Conservation (phyloP, 2,888 invertebrate species). For the Drosophila picticornis region DNA sequence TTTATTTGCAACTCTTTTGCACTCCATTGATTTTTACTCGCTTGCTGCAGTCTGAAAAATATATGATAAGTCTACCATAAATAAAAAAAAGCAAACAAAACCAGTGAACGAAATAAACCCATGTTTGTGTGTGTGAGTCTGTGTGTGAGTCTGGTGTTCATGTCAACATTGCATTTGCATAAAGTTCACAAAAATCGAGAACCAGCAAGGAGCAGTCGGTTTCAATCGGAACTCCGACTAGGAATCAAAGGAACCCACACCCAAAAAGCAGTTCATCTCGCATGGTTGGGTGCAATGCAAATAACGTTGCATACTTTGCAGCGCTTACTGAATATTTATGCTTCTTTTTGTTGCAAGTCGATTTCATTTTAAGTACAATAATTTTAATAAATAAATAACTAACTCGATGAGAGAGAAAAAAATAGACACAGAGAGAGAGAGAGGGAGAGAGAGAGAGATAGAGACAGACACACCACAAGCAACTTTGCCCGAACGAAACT, state of each 20-base stretch:
- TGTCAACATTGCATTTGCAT: slow-evolving; percentile 77
- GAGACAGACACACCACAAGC: slow-evolving; percentile 45
- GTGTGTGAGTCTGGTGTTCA: slow-evolving; percentile 27
- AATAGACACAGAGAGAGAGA: rapidly evolving
- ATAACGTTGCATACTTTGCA: slow-evolving; percentile 61
- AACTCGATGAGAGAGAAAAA: not conserved
- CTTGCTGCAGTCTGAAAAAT: slow-evolving; percentile 38
- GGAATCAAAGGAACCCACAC: slow-evolving; percentile 7
- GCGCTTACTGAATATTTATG: slow-evolving; percentile 25
- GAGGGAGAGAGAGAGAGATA: not conserved
- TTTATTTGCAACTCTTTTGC: slow-evolving; percentile 46
- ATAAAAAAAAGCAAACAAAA: slow-evolving; percentile 17
- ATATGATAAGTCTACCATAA: slow-evolving; percentile 45
- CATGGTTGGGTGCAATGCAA: slow-evolving; percentile 20
- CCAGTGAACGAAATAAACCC: slow-evolving; percentile 31
- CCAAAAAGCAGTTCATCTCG: slow-evolving; percentile 19
- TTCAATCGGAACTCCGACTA: slow-evolving; percentile 41
- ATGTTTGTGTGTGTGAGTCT: slow-evolving; percentile 2
- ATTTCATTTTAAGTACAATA: slow-evolving; percentile 72
- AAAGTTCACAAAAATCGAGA: slow-evolving; percentile 65
- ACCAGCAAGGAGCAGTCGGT: slow-evolving; percentile 13
- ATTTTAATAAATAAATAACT: not conserved
- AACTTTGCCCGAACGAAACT: slow-evolving; percentile 13
- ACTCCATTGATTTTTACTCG: slow-evolving; percentile 44
- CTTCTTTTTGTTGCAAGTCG: slow-evolving; percentile 22